Percentiles rank a stretch among this genome's conserved stretches.
Conservation (phyloP, 2,797 vertebrate species). For the Paratrypauchen microcephalus region DNA sequence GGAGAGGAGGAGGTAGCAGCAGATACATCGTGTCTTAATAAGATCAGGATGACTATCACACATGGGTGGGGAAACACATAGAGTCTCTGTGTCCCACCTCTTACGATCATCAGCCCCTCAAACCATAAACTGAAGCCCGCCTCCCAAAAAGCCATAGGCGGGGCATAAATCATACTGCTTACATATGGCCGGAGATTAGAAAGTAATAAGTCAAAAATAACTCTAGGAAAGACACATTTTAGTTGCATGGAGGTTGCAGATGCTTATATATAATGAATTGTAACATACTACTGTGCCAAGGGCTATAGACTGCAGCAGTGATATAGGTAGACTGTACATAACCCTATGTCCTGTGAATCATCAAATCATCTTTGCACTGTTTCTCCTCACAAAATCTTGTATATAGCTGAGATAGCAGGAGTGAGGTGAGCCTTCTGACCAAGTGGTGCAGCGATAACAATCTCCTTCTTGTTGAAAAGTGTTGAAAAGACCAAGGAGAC, state of each 20-base stretch:
- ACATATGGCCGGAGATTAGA: constrained; percentile 24
- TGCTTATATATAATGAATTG: constrained; percentile 7
- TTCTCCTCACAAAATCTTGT: too few species aligned
- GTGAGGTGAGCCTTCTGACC: too few species aligned
- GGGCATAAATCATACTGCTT: constrained; percentile 29
- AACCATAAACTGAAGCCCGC: constrained; percentile 60
- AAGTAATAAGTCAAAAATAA: constrained; percentile 16
- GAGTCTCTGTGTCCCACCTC: constrained; percentile 49
- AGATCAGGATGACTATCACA: constrained; percentile 81
- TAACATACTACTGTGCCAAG: constrained; percentile 50
- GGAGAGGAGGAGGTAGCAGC: constrained; percentile 42
- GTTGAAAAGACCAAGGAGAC: too few species aligned
- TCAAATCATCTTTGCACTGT: too few species aligned
- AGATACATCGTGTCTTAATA: constrained; percentile 74
- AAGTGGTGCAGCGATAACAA: too few species aligned
- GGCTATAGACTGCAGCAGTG: constrained; percentile 45
- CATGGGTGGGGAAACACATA: constrained; percentile 62
- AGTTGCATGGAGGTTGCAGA: background rate
- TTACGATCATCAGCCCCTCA: constrained; percentile 53
- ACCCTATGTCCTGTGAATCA: too few species aligned
- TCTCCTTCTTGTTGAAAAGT: too few species aligned
- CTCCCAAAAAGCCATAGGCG: constrained; percentile 60
- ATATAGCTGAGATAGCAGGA: too few species aligned
- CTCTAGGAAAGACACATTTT: background rate
- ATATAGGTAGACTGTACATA: constrained; percentile 11